Percentiles rank a stretch among this genome's conserved stretches.
phyloP scores from a whole-genome alignment of 2,113 vertebrate species.

The Pseudorasbora parva region DNA sequence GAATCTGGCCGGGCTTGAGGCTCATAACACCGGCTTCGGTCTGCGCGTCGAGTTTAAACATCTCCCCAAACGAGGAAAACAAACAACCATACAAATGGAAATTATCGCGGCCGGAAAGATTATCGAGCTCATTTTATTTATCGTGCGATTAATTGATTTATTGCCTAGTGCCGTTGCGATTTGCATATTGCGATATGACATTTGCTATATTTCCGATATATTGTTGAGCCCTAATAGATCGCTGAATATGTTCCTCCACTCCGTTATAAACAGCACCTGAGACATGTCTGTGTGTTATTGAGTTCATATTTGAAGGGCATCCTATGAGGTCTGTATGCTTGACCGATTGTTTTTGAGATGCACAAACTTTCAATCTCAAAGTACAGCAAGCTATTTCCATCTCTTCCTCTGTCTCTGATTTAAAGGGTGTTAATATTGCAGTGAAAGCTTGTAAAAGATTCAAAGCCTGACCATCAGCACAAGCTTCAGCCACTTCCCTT shows the following conservation, averaged over 20 bases:
- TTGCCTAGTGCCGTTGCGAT: too few species aligned
- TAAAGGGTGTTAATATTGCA: constrained; percentile 70
- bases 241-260: background rate
- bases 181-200: too few species aligned
- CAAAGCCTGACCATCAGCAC: constrained; percentile 51
- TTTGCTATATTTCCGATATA: too few species aligned
- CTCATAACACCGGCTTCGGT: too few species aligned
- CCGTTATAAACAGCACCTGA: constrained; percentile 15
- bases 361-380: background rate
- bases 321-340: background rate
- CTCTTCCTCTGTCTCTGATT: constrained; percentile 53
- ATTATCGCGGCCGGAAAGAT: too few species aligned
- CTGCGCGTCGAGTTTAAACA: too few species aligned
- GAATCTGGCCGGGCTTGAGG: too few species aligned
- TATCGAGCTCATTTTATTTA: too few species aligned
- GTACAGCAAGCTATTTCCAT: background rate
- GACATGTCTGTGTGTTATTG: background rate
- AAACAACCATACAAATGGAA: too few species aligned
- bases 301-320: background rate
- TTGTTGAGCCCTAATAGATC: too few species aligned
- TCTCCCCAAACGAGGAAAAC: too few species aligned
- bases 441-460: constrained; percentile 66
- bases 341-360: constrained; percentile 3
- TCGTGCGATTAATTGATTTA: too few species aligned
- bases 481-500: background rate